Evolutionary conservation across 23 tunicate genomes (phyloP), one percentile per base, ranked within the genome.

Genomic region (Corella eumyota): DNA sequence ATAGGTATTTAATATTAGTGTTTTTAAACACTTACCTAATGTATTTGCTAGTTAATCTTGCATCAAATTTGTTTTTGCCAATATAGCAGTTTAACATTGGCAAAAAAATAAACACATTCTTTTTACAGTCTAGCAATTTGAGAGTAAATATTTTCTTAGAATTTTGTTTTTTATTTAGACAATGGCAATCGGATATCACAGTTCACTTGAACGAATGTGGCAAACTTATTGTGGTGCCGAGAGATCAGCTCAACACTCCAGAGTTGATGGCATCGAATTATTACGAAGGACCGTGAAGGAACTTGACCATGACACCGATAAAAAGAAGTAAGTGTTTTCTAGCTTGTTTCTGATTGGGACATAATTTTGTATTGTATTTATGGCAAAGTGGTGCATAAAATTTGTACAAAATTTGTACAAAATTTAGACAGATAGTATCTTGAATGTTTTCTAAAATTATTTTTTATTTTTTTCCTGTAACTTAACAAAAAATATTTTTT

Each of bases 171-270:
- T n/a, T n/a, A n/a, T n/a, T n/a, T 32, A 82, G 92, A 64, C 76
- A 13, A 62, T 48, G 57, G 62, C 69, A 20, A 34, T 67, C 25
- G 81, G 92, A 2, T 82, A 74, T 65, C 92, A 82, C 51, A 28
- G 38, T 17, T 61, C 81, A 0, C 47, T 82, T 33, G 38, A 62
- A 22, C 50, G 76, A 68, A 68, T 66, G 46, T 82, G 92, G 92
- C 19, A 30, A 9, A 51, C 81, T 31, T 62, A 65, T 26, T 58
- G 38, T 60, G 67, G 67, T 36, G 76, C 79, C 1, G 92, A 82
- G 47, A 45, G 27, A 0, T 64, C 73, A 22, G 92, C 92, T 1
- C 65, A 48, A 25, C 55, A 50, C 47, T 79, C 92, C 3, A 56
- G 61, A 38, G 24, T 38, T 6, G 61, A 62, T 21, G 79, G 82